Percentiles rank a stretch among this genome's conserved stretches.
Evolutionary conservation across 1,140 invertebrate genomes (phyloP).

Genomic region (Ceratina japonica): DNA sequence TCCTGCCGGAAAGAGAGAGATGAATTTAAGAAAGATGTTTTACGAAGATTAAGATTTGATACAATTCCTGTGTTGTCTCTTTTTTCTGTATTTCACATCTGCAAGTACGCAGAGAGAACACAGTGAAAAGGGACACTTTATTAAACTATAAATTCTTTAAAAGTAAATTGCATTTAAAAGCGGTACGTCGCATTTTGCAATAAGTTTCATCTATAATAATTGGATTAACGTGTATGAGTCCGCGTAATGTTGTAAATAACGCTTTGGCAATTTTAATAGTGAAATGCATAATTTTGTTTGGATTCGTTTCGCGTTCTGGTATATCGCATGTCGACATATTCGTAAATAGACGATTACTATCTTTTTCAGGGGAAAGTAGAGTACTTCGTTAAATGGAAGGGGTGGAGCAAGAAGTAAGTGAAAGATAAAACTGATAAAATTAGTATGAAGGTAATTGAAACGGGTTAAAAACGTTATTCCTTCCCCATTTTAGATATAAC

Average conservation of each 20-base stretch:
- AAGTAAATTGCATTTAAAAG: no score
- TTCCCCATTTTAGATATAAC: slow-evolving; percentile 85
- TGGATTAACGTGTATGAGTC: no score
- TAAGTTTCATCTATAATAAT: no score
- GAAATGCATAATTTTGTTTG: not conserved
- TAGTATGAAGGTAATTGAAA: not conserved
- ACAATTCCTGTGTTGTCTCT: not conserved
- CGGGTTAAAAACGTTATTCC: slow-evolving; percentile 13
- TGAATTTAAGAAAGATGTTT: not conserved
- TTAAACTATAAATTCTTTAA: no score
- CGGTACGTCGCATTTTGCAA: no score
- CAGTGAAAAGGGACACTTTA: no score
- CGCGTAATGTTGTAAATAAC: no score
- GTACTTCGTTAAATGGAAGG: slow-evolving; percentile 98
- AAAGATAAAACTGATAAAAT: not conserved
- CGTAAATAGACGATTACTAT: slow-evolving; percentile 22
- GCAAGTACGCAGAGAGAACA: no score
- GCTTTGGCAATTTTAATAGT: no score
- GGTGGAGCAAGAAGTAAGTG: slow-evolving; percentile 94
- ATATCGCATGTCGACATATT: not conserved
- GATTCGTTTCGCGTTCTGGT: not conserved
- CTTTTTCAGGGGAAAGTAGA: slow-evolving; percentile 92
- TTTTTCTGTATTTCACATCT: no score
- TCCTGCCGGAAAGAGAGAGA: not conserved
- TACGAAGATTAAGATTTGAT: not conserved